These are phyloP conservation scores for Andrena minutula DNA, from an alignment of 2,888 invertebrate species.

Conservation along the genomic window DNA sequence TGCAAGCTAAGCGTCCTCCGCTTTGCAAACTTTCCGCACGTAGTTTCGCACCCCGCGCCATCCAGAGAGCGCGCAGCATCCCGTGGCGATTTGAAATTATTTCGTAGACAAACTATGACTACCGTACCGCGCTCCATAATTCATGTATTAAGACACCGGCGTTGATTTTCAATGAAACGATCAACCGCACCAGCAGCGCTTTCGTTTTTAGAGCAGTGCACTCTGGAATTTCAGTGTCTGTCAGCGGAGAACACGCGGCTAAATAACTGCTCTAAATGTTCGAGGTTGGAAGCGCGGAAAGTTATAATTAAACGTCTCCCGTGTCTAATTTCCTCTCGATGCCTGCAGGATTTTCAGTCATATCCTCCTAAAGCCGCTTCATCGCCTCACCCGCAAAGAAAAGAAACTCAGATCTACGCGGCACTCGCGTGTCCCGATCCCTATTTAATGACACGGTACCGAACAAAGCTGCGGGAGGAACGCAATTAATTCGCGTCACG, in stretches of 20 bases:
- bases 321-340: background rate
- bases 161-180: background rate
- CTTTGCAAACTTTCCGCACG: conserved; percentile 53
- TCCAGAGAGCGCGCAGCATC: conserved; percentile 13
- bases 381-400: background rate
- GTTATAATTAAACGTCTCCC: background rate
- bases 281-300: background rate
- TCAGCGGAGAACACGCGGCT: background rate
- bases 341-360: background rate
- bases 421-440: background rate
- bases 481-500: conserved; percentile 56
- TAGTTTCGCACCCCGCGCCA: conserved; percentile 16
- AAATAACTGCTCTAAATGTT: background rate
- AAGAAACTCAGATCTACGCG: background rate
- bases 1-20: conserved; percentile 58
- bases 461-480: background rate
- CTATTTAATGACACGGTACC: background rate
- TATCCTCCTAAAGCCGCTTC: too few relatives aligned
- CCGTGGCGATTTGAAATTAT: conserved; percentile 27
- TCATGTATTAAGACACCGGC: background rate
- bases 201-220: background rate
- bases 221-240: background rate
- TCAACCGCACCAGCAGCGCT: too few relatives aligned
- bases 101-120: conserved; percentile 13
- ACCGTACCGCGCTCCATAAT: background rate